phyloP scores from a whole-genome alignment of 1,140 invertebrate genomes.

The Popillia japonica region DNA sequence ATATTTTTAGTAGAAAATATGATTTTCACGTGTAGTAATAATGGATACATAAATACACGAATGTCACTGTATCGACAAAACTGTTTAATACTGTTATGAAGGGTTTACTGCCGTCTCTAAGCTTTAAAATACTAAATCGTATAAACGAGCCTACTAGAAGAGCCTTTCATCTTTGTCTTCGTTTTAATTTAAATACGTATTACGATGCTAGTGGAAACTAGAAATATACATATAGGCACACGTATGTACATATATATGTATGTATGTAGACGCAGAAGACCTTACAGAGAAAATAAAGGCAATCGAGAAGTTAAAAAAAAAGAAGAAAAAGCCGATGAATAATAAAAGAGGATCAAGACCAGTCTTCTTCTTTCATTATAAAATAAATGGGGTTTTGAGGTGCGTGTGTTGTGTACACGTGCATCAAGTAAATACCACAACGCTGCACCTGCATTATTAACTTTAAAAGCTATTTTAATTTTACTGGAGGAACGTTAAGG shows the following conservation, averaged over 20 bases:
- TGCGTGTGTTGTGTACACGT: constrained; percentile 22
- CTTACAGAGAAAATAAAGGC: background rate
- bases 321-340: background rate
- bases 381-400: constrained; percentile 19
- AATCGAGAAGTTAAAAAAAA: background rate
- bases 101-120: too few relatives aligned
- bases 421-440: constrained; percentile 1
- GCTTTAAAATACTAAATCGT: too few relatives aligned
- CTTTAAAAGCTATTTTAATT: constrained; percentile 32
- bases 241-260: too few relatives aligned
- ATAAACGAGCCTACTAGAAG: too few relatives aligned
- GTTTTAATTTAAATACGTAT: constrained; percentile 22
- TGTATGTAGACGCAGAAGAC: background rate
- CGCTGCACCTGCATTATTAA: constrained; percentile 29
- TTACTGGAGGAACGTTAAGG: background rate
- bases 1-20: too few relatives aligned
- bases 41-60: too few relatives aligned
- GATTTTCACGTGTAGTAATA: too few relatives aligned
- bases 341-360: constrained; percentile 21
- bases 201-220: constrained; percentile 24
- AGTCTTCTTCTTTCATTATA: constrained; percentile 22
- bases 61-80: too few relatives aligned
- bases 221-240: too few relatives aligned
- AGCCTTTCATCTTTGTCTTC: background rate
- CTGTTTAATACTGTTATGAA: too few relatives aligned